Percentiles rank a stretch among this genome's conserved stretches.
phyloP scores from a whole-genome alignment of 2,797 vertebrate species.

The Mallotus villosus region DNA sequence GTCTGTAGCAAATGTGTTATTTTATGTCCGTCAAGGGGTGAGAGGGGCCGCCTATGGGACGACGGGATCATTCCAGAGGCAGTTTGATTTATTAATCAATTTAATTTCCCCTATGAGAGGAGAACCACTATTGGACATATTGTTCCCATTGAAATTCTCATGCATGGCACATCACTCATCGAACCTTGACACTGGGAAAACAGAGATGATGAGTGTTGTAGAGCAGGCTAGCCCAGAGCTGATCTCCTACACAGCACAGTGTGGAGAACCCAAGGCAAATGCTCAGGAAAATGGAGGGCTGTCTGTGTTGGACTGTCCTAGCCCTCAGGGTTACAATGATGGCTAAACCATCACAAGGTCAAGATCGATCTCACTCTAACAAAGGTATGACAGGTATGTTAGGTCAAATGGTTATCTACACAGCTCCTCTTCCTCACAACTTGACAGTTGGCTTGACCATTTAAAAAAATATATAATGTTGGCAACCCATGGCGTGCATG shows the following conservation, averaged over 20 bases:
- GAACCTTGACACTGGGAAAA: conserved; percentile 59
- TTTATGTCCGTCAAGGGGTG: conserved; percentile 19
- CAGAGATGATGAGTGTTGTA: conserved; percentile 36
- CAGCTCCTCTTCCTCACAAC: not conserved
- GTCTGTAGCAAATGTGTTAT: conserved; percentile 40
- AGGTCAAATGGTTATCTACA: not conserved
- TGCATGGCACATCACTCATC: conserved; percentile 58
- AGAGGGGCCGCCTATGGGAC: conserved; percentile 27
- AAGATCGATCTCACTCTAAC: not conserved
- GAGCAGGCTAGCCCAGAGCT: conserved; percentile 29
- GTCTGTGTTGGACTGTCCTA: conserved; percentile 6
- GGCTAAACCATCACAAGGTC: not conserved
- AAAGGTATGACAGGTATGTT: not conserved
- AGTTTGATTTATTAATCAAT: conserved; percentile 57
- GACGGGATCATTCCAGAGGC: conserved; percentile 30
- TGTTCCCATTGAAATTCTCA: conserved; percentile 59
- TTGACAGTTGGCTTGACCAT: not conserved
- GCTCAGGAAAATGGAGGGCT: not conserved
- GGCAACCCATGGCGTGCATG: not conserved
- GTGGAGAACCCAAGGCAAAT: conserved; percentile 24
- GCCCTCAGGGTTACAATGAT: not conserved
- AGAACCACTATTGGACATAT: conserved; percentile 44
- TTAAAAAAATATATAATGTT: not conserved
- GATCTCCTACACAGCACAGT: not conserved
- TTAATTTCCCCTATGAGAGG: conserved; percentile 48